These are phyloP conservation scores for Taenioides sp. DNA, from an alignment of 2,797 vertebrate species.

Conservation along the genomic window DNA sequence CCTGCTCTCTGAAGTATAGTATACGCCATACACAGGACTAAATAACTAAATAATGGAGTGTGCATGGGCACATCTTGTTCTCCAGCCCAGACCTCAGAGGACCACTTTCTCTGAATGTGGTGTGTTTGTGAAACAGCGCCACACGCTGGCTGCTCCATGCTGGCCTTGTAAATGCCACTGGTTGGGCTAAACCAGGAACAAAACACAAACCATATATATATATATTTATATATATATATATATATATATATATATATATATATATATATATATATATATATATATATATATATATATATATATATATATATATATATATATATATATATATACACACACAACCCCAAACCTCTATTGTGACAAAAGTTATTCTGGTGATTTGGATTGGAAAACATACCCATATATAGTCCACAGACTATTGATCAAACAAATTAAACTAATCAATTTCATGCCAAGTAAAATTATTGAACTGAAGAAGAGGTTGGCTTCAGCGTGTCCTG, in stretches of 20 bases:
- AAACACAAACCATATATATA: background rate
- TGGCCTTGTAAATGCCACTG: constrained; percentile 43
- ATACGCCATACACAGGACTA: constrained; percentile 52
- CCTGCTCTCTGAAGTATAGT: constrained; percentile 55
- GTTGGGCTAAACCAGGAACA: constrained; percentile 42
- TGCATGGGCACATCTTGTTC: constrained; percentile 60
- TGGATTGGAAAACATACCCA: background rate
- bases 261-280: too few relatives aligned
- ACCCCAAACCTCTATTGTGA: background rate
- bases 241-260: too few relatives aligned
- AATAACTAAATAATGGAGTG: constrained; percentile 68
- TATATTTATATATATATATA: too few relatives aligned
- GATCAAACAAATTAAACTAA: background rate
- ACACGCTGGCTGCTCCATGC: constrained; percentile 53
- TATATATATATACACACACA: too few relatives aligned
- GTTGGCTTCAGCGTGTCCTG: constrained; percentile 3
- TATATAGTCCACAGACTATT: background rate
- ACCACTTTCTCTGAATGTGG: constrained; percentile 26
- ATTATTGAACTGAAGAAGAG: constrained; percentile 20
- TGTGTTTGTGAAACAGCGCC: constrained; percentile 25
- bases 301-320: too few relatives aligned
- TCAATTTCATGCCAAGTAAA: background rate
- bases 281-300: too few relatives aligned
- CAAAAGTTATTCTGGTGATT: background rate
- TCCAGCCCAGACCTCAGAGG: constrained; percentile 56